phyloP scores from a whole-genome alignment of 2,113 vertebrate genomes.

The Pantherophis guttatus region DNA sequence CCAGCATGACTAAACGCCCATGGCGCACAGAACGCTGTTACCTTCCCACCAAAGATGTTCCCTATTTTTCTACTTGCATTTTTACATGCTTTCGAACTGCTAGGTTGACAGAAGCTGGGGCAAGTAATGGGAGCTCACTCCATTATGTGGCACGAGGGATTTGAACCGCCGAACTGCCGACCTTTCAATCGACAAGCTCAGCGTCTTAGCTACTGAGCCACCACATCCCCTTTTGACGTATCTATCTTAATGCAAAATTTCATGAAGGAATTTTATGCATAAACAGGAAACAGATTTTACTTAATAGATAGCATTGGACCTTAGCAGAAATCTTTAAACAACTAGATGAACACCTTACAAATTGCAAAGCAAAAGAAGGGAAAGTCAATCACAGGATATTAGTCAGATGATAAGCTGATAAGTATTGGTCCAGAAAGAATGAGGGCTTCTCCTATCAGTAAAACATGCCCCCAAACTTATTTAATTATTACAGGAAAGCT shows the following conservation, averaged over 20 bases:
- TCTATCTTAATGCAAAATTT: constrained; percentile 8
- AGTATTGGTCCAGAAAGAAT: not conserved
- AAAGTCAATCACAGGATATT: constrained; percentile 29
- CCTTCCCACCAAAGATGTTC: no score
- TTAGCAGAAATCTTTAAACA: constrained; percentile 37
- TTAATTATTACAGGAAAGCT: not conserved
- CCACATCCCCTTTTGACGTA: not conserved
- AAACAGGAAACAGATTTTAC: constrained; percentile 24
- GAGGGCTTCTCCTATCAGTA: not conserved
- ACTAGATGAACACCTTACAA: constrained; percentile 53
- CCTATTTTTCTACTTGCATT: no score
- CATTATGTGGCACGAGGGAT: no score
- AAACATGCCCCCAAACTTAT: not conserved
- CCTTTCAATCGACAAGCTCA: no score
- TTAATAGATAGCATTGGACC: constrained; percentile 33
- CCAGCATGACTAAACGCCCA: no score
- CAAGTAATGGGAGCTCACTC: no score
- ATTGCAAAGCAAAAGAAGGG: constrained; percentile 27
- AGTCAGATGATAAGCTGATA: constrained; percentile 38
- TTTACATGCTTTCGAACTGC: no score
- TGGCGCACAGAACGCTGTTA: no score
- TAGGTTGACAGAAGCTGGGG: no score
- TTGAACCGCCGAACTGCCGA: no score
- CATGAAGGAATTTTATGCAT: not conserved
- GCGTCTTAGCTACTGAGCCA: no score